A percentile compares a stretch with the other conserved stretches of the same genome.
These are phyloP conservation scores for Moxostoma hubbsi DNA, from an alignment of 2,797 vertebrate species.

Conservation along the genomic window DNA sequence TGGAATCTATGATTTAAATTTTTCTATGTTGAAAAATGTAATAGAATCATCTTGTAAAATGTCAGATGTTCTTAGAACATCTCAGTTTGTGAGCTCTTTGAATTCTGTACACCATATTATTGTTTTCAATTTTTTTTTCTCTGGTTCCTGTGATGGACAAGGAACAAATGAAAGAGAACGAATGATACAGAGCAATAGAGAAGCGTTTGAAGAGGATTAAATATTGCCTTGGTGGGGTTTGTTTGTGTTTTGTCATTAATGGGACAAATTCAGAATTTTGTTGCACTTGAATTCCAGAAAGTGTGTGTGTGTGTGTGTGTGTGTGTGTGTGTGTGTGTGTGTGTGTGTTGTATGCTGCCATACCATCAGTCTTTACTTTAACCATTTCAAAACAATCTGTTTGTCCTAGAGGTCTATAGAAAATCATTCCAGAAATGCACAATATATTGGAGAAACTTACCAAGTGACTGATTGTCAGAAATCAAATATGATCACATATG, in stretches of 20 bases:
- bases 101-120: not conserved
- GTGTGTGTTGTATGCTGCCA: not conserved
- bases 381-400: slow-evolving; percentile 8
- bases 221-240: not conserved
- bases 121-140: slow-evolving; percentile 1
- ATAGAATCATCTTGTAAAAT: slow-evolving; percentile 40
- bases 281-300: slow-evolving; percentile 10
- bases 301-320: not conserved
- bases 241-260: slow-evolving; percentile 1
- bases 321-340: slow-evolving; percentile 3
- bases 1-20: not conserved
- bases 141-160: slow-evolving; percentile 11
- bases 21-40: not conserved
- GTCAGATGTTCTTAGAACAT: slow-evolving; percentile 24
- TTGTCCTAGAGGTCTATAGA: not conserved
- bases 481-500: not conserved
- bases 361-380: not conserved
- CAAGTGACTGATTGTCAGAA: not conserved
- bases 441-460: not conserved
- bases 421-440: not conserved
- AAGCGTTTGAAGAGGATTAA: slow-evolving; percentile 4
- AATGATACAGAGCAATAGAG: not conserved
- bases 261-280: slow-evolving; percentile 8
- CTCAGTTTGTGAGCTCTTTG: slow-evolving; percentile 6
- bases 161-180: slow-evolving; percentile 25